Conservation (phyloP, 2,797 vertebrate species). For the Melanitta fusca region DNA sequence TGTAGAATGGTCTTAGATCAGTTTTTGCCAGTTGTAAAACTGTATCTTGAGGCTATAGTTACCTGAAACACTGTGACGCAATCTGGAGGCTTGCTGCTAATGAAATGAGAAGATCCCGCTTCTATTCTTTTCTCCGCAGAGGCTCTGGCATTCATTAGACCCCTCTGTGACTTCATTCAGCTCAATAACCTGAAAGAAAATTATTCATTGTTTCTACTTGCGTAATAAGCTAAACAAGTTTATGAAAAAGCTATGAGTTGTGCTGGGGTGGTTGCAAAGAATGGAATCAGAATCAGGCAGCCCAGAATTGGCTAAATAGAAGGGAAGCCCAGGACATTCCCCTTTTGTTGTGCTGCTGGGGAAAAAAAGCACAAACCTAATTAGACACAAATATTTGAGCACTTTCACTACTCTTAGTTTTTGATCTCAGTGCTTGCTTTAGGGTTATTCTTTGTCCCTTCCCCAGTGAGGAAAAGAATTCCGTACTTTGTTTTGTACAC, state of each 20-base stretch:
- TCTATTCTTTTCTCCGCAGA: background rate
- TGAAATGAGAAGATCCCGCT: background rate
- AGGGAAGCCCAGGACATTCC: background rate
- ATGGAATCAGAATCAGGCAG: background rate
- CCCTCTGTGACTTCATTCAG: background rate
- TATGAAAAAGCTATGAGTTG: background rate
- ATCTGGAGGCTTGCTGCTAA: background rate
- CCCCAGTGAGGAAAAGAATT: background rate
- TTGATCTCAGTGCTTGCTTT: background rate
- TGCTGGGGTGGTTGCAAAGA: background rate
- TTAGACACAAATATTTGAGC: background rate
- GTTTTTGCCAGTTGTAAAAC: background rate
- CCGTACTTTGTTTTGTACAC: background rate
- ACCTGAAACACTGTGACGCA: background rate
- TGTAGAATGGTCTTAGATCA: background rate
- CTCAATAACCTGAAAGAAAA: constrained; percentile 13
- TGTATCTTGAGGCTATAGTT: background rate
- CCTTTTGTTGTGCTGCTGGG: background rate
- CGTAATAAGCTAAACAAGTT: background rate
- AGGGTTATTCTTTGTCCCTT: background rate
- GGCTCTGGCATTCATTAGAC: background rate
- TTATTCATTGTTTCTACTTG: background rate
- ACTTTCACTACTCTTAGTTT: background rate
- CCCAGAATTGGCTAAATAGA: background rate
- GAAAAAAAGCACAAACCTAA: background rate